Conservation (phyloP, 1,140 invertebrate species). For the Temnothorax nylanderi region DNA sequence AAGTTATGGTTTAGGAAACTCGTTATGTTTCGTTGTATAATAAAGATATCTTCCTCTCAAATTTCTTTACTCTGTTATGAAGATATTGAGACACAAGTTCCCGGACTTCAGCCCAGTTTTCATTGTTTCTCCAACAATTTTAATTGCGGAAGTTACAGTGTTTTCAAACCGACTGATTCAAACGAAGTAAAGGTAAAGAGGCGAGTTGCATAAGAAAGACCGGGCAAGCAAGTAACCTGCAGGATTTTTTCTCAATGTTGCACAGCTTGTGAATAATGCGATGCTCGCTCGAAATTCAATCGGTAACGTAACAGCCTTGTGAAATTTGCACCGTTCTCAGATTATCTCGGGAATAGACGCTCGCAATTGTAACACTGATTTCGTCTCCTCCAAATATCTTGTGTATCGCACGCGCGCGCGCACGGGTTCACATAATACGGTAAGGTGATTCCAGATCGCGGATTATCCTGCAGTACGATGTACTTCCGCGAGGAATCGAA, state of each 20-base stretch:
- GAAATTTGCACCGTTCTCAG: slow-evolving; percentile 38
- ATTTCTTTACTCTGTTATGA: neutral
- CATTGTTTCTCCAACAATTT: slow-evolving; percentile 52
- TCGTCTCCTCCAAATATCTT: slow-evolving; percentile 7
- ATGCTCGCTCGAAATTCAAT: slow-evolving; percentile 28
- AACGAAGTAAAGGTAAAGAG: slow-evolving; percentile 29
- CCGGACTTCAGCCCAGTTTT: slow-evolving; percentile 14
- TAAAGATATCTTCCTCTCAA: slow-evolving; percentile 26
- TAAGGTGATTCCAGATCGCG: slow-evolving; percentile 53
- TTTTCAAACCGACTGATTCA: slow-evolving; percentile 33
- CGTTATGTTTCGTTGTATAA: neutral
- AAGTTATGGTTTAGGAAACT: neutral
- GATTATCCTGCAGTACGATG: slow-evolving; percentile 63
- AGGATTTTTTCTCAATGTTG: neutral
- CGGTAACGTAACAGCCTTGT: slow-evolving; percentile 25
- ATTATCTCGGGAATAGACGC: slow-evolving; percentile 42
- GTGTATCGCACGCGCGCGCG: neutral
- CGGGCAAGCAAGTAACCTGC: neutral
- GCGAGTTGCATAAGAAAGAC: neutral
- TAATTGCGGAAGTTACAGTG: slow-evolving; percentile 43
- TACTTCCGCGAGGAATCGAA: slow-evolving; percentile 60
- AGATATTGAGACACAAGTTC: slow-evolving; percentile 35
- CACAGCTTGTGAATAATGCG: slow-evolving; percentile 27
- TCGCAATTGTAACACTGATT: slow-evolving; percentile 41
- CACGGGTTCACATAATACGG: slow-evolving; percentile 11